A percentile compares a stretch with the other conserved stretches of the same genome.
phyloP scores from a whole-genome alignment of 2,888 invertebrate genomes.

The Amaurobius ferox region DNA sequence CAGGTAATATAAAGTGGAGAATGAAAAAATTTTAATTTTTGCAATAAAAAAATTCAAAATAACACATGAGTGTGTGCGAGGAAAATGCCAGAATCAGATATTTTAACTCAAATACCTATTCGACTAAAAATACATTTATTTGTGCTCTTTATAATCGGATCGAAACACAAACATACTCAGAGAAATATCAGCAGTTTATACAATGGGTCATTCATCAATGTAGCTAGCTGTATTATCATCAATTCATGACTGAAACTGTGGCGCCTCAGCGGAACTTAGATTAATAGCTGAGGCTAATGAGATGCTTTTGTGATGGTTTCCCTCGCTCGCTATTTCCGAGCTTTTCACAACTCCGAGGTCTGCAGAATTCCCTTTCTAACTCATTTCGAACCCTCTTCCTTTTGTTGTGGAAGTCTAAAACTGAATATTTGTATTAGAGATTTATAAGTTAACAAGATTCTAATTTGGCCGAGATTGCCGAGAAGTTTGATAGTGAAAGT shows the following conservation, averaged over 20 bases:
- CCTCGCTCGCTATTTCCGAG: neutral
- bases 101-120: too few relatives aligned
- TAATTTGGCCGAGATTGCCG: too few relatives aligned
- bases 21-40: too few relatives aligned
- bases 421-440: neutral
- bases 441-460: neutral
- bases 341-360: neutral
- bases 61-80: too few relatives aligned
- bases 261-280: neutral
- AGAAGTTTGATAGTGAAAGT: too few relatives aligned
- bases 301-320: neutral
- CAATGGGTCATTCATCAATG: neutral
- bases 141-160: too few relatives aligned
- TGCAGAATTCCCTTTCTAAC: neutral
- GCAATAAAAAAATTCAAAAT: too few relatives aligned
- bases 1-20: too few relatives aligned
- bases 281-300: conserved; percentile 6
- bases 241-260: neutral
- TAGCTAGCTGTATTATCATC: neutral
- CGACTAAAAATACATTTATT: too few relatives aligned
- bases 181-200: neutral
- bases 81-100: too few relatives aligned
- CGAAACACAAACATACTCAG: too few relatives aligned
- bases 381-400: neutral
- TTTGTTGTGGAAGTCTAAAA: neutral